These are phyloP conservation scores for Brachypterus glaber DNA, from an alignment of 2,888 invertebrate genomes.

Conservation along the genomic window DNA sequence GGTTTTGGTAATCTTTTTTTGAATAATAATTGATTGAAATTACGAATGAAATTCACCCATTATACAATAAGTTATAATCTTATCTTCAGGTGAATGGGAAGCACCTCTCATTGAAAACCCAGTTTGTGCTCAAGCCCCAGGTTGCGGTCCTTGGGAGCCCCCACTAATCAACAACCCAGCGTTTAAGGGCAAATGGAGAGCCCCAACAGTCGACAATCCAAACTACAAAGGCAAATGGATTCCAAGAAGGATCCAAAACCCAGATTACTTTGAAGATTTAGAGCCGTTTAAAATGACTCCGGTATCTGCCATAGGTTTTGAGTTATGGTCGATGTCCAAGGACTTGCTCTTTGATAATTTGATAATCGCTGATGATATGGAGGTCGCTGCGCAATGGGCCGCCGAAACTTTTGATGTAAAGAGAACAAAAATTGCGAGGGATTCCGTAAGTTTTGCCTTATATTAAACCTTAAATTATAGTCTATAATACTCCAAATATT, in stretches of 20 bases:
- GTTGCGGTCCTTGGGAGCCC: slow-evolving; percentile 87
- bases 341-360: slow-evolving; percentile 93
- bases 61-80: no score
- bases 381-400: slow-evolving; percentile 71
- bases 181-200: slow-evolving; percentile 90
- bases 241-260: slow-evolving; percentile 79
- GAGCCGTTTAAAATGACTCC: slow-evolving; percentile 87
- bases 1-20: no score
- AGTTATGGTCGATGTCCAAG: slow-evolving; percentile 97
- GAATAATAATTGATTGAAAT: no score
- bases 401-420: slow-evolving; percentile 77
- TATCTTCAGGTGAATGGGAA: slow-evolving; percentile 71
- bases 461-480: background rate
- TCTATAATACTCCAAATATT: slow-evolving; percentile 1
- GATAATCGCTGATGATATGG: slow-evolving; percentile 74
- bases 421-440: slow-evolving; percentile 65
- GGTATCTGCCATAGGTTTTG: slow-evolving; percentile 92
- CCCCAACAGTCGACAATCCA: slow-evolving; percentile 84
- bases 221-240: slow-evolving; percentile 95
- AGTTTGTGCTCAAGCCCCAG: slow-evolving; percentile 56
- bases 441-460: slow-evolving; percentile 56
- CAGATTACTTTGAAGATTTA: slow-evolving; percentile 84
- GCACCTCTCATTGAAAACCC: slow-evolving; percentile 89
- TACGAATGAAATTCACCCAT: no score
- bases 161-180: slow-evolving; percentile 80